Evolutionary conservation across 2,113 vertebrate genomes (phyloP), one percentile per base, ranked within the genome.

Genomic region (Larimichthys polyactis): DNA sequence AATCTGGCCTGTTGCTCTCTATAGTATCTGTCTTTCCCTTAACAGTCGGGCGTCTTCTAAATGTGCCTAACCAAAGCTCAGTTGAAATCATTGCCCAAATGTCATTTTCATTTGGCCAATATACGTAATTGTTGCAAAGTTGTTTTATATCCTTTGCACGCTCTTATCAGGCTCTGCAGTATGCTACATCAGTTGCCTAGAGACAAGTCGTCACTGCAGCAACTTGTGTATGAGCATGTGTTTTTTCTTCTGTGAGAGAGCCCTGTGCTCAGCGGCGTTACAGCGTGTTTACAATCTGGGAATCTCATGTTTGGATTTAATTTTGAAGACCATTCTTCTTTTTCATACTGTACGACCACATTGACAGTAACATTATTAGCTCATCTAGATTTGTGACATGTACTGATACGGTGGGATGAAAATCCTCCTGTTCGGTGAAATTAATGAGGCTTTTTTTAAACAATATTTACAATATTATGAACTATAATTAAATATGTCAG

Each of bases 161-260:
- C 51, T 48, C 16, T 15, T 36, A 52, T 55, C 29, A 73, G n/a
- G 16, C 59, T 58, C 24, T 76, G 68, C 68, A 69, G 10, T 55
- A 22, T 58, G 29, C 64, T 55, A 1, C 17, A 0, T 1, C 44
- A 58, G 63, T 72, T 83, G 67, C 81, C 43, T 72, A 16, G 72
- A 72, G 60, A 80, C 71, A 10, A 5, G n/a, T 46, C 14, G 60
- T 71, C 55, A 71, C 80, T 75, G 71, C 75, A 76, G 66, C 15
- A 63, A 8, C 22, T 27, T 5, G 11, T 68, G n/a, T 19, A 49
- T 29, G 54, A 59, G 20, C 15, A 27, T 51, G 65, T 68, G 63
- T 16, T 0, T 24, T 24, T 4, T 49, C 2, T 24, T 51, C 10
- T 36, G 59, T 71, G 24, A 36, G 40, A 19, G 15, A 70, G 24